phyloP scores from a whole-genome alignment of 2,888 invertebrate genomes.

The Polia nebulosa region DNA sequence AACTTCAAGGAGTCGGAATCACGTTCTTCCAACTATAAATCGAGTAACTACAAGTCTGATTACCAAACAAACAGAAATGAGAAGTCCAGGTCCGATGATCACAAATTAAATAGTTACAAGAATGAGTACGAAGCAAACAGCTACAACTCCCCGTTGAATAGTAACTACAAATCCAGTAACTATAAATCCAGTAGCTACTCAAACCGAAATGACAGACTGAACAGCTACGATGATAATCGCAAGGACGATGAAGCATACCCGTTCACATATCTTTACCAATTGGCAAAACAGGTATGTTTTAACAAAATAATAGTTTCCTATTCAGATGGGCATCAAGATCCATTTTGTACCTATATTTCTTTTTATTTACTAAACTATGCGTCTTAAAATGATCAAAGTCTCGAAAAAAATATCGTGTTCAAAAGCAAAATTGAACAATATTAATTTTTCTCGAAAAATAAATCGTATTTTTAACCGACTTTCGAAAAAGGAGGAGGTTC shows the following conservation, averaged over 20 bases:
- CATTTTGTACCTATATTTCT: no score
- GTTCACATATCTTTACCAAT: constrained; percentile 44
- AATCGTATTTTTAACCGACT: no score
- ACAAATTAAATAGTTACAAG: constrained; percentile 7
- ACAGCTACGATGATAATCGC: constrained; percentile 5
- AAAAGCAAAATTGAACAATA: not conserved
- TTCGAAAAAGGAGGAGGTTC: no score
- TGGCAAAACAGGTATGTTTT: constrained; percentile 54
- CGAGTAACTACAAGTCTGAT: constrained; percentile 29
- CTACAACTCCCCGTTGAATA: constrained; percentile 23
- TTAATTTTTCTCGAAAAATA: not conserved
- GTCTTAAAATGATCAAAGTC: not conserved
- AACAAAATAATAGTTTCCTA: not conserved
- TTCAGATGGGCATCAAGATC: no score
- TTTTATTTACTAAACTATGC: not conserved
- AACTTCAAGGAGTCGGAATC: constrained; percentile 22
- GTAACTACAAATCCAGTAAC: constrained; percentile 30
- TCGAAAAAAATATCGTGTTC: not conserved
- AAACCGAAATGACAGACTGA: constrained; percentile 28
- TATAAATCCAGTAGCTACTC: constrained; percentile 23
- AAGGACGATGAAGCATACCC: constrained; percentile 41
- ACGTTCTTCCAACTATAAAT: constrained; percentile 17
- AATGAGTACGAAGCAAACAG: constrained; percentile 26
- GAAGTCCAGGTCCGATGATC: constrained; percentile 8
- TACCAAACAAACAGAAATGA: constrained; percentile 19